Evolutionary conservation across 2,113 vertebrate species (phyloP).

Genomic region (Pedionomus torquatus): DNA sequence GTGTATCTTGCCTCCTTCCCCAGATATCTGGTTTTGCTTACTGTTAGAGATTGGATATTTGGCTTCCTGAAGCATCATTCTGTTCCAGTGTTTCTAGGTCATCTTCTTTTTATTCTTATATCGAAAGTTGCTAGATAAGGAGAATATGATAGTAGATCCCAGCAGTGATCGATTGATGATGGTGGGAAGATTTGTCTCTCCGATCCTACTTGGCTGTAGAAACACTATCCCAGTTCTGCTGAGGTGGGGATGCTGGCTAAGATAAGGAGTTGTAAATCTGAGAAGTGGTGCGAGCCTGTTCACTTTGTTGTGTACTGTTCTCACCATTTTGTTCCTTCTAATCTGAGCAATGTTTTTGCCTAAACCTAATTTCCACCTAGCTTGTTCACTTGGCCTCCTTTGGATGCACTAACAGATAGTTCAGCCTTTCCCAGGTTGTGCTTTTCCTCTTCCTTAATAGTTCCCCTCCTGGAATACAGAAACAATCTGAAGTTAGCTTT

Average conservation of each 20-base stretch:
- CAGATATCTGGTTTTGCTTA: background rate
- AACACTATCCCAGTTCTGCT: background rate
- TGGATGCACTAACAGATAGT: rapidly evolving
- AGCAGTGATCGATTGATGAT: background rate
- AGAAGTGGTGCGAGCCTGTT: background rate
- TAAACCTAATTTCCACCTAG: background rate
- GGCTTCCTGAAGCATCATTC: background rate
- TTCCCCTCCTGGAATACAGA: background rate
- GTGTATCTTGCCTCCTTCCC: background rate
- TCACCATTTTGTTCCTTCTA: background rate
- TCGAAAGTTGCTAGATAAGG: background rate
- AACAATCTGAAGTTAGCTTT: background rate
- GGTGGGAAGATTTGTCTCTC: background rate
- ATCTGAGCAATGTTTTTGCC: background rate
- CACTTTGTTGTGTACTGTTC: background rate
- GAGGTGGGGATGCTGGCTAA: background rate
- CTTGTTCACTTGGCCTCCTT: background rate
- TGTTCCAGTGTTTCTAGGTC: background rate
- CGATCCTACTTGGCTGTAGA: background rate
- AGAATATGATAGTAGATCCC: background rate
- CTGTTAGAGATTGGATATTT: background rate
- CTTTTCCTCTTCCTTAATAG: background rate
- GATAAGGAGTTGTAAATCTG: rapidly evolving
- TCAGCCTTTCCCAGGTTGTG: background rate
- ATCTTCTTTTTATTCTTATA: background rate